Percentiles rank a stretch among this genome's conserved stretches.
Evolutionary conservation across 2,113 vertebrate genomes (phyloP).

Genomic region (Myrmecophaga tridactyla): DNA sequence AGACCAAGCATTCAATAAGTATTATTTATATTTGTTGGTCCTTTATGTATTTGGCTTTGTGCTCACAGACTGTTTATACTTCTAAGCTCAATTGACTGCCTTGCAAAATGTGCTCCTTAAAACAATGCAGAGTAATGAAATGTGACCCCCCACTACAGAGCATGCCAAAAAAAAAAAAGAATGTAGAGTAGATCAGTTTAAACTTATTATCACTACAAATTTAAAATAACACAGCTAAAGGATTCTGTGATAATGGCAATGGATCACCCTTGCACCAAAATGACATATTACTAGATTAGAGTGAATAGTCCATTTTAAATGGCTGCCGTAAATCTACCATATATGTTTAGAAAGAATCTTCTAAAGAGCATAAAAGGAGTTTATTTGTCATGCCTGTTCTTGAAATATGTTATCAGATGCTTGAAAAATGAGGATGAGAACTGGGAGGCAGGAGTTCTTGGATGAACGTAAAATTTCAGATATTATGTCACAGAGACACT

Average conservation of each 20-base stretch:
- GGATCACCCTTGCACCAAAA: background rate
- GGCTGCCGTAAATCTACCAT: background rate
- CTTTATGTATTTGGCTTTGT: background rate
- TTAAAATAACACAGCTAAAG: background rate
- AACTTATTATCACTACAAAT: background rate
- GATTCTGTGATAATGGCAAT: background rate
- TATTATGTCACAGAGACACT: background rate
- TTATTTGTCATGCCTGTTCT: conserved; percentile 48
- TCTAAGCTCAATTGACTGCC: background rate
- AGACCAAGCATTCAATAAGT: background rate
- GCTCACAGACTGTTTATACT: background rate
- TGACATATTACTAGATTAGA: background rate
- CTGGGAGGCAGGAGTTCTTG: conserved; percentile 50
- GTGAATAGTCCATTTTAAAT: background rate
- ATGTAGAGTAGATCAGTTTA: background rate
- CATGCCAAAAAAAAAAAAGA: too few relatives aligned
- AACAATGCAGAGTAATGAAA: background rate
- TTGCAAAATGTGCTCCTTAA: background rate
- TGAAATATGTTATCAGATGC: conserved; percentile 49
- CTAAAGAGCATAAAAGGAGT: conserved; percentile 24
- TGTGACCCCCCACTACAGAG: too few relatives aligned
- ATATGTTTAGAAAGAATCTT: conserved; percentile 28
- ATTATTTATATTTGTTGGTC: background rate
- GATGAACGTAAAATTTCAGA: conserved; percentile 45
- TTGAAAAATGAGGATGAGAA: conserved; percentile 51